Evolutionary conservation across 2,113 vertebrate species (phyloP), one percentile per base, ranked within the genome.

Genomic region (Vidua macroura): DNA sequence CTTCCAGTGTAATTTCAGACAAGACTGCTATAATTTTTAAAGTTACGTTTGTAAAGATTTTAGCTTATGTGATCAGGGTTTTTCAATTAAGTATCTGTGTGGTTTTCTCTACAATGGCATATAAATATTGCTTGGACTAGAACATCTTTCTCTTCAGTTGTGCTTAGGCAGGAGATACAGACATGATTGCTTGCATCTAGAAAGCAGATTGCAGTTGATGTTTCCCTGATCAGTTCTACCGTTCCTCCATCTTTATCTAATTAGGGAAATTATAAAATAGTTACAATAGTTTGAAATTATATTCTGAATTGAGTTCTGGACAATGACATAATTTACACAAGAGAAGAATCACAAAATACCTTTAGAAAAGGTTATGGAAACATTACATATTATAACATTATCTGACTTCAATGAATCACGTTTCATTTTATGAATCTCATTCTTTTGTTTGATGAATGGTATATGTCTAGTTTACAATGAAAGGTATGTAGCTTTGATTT

Each of bases 61-160:
- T 72, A 23, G 2, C 4, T 70, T 75, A 49, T 0, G 1, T 49
- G 41, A 76, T 21, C 0, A 1, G 43, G 8, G 8, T n/a, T 75
- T 88, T 67, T 13, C 25, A 75, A 48, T 11, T 62, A 16, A 28
- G 8, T 11, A 11, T 31, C 5, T 78, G 6, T 52, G 25, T 44
- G 19, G 6, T 89, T 76, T 30, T 91, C 4, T 72, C 9, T 49
- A 1, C 56, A 62, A 56, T 82, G 39, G 21, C 7, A 7, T 44
- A 44, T 12, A 41, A 56, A 27, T 24, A 55, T 72, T 86, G 5
- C 15, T 22, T 76, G 7, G 22, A 27, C 20, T 72, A 28, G 21
- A 58, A 56, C 19, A 72, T 14, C 12, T 86, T 62, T 49, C 33
- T 87, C 25, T 74, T 55, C 6, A 2, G 9, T 74, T 92, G 9